Conservation (phyloP, 92 coral and sea anemone genomes). For the Palythoa grandiflora region DNA sequence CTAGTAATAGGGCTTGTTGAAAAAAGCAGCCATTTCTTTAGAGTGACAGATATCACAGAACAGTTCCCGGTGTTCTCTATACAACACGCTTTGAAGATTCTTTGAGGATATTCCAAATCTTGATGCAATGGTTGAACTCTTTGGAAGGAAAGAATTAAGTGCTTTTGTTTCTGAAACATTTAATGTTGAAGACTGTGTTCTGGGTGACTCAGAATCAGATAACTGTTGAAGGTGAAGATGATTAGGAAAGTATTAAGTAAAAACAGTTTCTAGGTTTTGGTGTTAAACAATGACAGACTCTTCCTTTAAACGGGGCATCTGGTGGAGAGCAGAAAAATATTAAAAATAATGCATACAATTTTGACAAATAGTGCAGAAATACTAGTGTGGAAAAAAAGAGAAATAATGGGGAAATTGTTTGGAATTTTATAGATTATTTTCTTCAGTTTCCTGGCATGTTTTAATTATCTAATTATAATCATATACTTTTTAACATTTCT, state of each 20-base stretch:
- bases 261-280: not conserved
- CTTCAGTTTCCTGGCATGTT: no score
- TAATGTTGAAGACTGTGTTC: constrained; percentile 50
- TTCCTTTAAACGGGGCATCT: not conserved
- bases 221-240: constrained; percentile 13
- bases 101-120: constrained; percentile 48
- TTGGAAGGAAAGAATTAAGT: constrained; percentile 43
- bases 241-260: constrained; percentile 1
- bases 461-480: no score
- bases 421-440: no score
- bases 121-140: constrained; percentile 52
- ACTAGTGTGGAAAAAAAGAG: not conserved
- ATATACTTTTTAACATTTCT: no score
- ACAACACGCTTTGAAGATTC: constrained; percentile 10
- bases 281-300: not conserved
- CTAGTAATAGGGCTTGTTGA: constrained; percentile 41
- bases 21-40: constrained; percentile 46
- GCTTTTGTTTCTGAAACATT: not conserved
- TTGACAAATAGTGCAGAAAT: not conserved
- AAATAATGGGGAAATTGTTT: not conserved
- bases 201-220: constrained; percentile 34
- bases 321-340: not conserved
- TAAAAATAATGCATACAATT: not conserved
- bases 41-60: constrained; percentile 53
- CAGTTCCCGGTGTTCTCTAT: constrained; percentile 63